Evolutionary conservation across 2,888 invertebrate species (phyloP).

Genomic region (Bruchidius siliquastri): DNA sequence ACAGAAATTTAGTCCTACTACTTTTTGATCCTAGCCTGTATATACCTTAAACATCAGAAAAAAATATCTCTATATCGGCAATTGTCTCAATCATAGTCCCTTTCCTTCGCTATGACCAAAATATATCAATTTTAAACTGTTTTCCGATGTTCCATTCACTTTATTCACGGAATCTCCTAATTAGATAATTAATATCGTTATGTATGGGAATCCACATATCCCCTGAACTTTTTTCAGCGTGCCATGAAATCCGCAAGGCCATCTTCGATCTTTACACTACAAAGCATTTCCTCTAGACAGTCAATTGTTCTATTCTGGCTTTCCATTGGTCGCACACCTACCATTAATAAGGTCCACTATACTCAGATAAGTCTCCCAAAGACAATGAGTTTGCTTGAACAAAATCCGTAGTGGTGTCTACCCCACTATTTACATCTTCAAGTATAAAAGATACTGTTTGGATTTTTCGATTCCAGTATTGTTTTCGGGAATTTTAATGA

Average conservation of each 20-base stretch:
- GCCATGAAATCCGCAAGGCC: slow-evolving; percentile 38
- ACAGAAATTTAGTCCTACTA: too few relatives aligned
- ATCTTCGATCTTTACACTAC: slow-evolving; percentile 45
- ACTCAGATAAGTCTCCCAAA: not conserved
- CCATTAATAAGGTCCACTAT: not conserved
- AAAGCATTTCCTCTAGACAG: slow-evolving; percentile 34
- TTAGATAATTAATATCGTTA: not conserved
- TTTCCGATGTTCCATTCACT: not conserved
- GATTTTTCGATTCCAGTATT: slow-evolving; percentile 26
- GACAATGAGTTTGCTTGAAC: not conserved
- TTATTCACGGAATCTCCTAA: not conserved
- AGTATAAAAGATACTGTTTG: slow-evolving; percentile 34
- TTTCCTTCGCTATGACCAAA: too few relatives aligned
- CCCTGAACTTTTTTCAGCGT: not conserved
- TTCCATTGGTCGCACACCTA: not conserved
- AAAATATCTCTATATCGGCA: too few relatives aligned
- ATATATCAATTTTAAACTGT: too few relatives aligned
- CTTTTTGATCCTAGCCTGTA: too few relatives aligned
- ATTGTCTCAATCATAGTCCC: too few relatives aligned
- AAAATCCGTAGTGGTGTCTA: slow-evolving; percentile 4
- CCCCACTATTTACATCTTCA: slow-evolving; percentile 28
- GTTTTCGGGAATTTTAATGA: slow-evolving; percentile 14
- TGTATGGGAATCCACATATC: not conserved
- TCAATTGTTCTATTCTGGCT: slow-evolving; percentile 25
- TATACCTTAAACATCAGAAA: too few relatives aligned